These are phyloP conservation scores for Crocodylus rhombifer DNA, from an alignment of 2,797 vertebrate species.

Conservation along the genomic window DNA sequence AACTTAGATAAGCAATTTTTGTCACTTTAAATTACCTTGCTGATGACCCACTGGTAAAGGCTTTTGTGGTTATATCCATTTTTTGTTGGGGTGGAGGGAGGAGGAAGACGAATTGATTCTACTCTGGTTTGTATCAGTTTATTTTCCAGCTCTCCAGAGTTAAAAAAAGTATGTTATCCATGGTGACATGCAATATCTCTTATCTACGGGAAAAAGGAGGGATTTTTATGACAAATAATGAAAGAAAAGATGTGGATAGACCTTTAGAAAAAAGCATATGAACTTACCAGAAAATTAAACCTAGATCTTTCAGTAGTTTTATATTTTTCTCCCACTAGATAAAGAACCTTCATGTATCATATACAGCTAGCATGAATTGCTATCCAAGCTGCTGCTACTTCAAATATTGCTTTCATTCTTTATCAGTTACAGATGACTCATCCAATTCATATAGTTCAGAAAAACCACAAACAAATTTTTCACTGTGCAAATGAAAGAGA, in stretches of 20 bases:
- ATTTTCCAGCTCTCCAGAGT: slow-evolving; percentile 23
- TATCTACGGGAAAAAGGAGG: not conserved
- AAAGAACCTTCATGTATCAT: slow-evolving; percentile 46
- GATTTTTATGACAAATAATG: slow-evolving; percentile 35
- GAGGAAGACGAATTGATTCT: slow-evolving; percentile 9
- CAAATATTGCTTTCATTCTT: slow-evolving; percentile 57
- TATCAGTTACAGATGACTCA: slow-evolving; percentile 51
- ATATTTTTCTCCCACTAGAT: slow-evolving; percentile 31
- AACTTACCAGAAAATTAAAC: slow-evolving; percentile 13
- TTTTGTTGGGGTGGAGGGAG: not conserved
- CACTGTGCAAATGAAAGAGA: slow-evolving; percentile 30
- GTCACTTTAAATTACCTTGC: slow-evolving; percentile 8
- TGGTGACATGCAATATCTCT: slow-evolving; percentile 16
- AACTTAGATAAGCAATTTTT: not conserved
- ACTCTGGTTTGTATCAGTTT: not conserved
- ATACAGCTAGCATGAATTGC: slow-evolving; percentile 33
- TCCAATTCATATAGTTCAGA: slow-evolving; percentile 43
- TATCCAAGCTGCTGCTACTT: slow-evolving; percentile 40
- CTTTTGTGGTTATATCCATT: slow-evolving; percentile 10
- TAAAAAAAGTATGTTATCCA: slow-evolving; percentile 40
- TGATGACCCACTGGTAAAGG: not conserved
- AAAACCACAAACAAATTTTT: slow-evolving; percentile 23
- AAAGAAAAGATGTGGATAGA: slow-evolving; percentile 21
- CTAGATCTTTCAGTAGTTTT: slow-evolving; percentile 29
- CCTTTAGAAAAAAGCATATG: slow-evolving; percentile 13